Evolutionary conservation across 2,113 vertebrate genomes (phyloP), one percentile per base, ranked within the genome.

Genomic region (Phalacrocorax carbo): DNA sequence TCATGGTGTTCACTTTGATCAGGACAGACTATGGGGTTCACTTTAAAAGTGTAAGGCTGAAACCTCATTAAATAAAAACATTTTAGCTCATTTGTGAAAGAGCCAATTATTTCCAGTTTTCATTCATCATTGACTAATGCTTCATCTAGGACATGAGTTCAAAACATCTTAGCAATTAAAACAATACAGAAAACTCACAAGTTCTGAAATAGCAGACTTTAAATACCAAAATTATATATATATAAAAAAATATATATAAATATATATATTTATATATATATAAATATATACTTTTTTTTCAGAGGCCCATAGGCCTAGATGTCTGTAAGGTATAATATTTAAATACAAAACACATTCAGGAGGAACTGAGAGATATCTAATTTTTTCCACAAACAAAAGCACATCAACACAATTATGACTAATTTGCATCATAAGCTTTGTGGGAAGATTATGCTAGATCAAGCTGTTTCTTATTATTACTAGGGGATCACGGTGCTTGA

Each of bases 41-140:
- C 40, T 94, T 91, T 54, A 79, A 71, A 90, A 89, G 32, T 0
- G 0, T 54, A 86, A 80, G 23, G n/a, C 44, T 81, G 85, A 96
- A 81, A 40, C 22, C 51, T 90, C 86, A 72, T 90, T 95, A 88
- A 90, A n/a, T 57, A 60, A 82, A 94, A 91, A 23, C 25, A 61
- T 84, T 93, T 80, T 42, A 79, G 76, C 64, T 82, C 54, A 66
- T 82, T 72, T 90, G 89, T 83, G 71, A 64, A 87, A 82, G 20
- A 88, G 34, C 38, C 38, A 70, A 90, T 86, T 96, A 95, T 26
- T 94, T 92, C 40, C 52, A 36, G 69, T 85, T 60, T 92, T 69
- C 88, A 88, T 92, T 91, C 81, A 36, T 80, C 97, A 81, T 60
- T 90, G 52, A 86, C 78, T 94, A 82, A 94, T 88, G 42, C 46